Percentiles rank a stretch among this genome's conserved stretches.
phyloP scores from a whole-genome alignment of 2,888 invertebrate genomes.

The Anthophora plumipes region DNA sequence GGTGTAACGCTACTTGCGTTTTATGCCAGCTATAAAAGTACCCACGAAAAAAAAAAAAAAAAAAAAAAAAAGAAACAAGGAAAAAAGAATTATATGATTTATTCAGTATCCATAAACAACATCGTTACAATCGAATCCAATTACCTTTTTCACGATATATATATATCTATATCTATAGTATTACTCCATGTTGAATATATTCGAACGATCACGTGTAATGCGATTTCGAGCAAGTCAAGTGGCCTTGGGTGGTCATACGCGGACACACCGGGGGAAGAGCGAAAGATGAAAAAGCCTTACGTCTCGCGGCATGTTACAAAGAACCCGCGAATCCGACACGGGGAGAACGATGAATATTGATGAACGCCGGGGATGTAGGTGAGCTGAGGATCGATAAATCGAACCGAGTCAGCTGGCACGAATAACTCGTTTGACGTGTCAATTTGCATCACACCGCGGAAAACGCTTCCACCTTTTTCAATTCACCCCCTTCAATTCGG shows the following conservation, averaged over 20 bases:
- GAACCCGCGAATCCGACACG: neutral
- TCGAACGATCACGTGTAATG: no score
- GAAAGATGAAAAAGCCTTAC: neutral
- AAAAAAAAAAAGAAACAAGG: no score
- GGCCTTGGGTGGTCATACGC: neutral
- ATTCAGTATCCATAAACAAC: no score
- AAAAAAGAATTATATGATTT: no score
- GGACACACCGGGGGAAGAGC: no score
- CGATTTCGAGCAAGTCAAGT: neutral
- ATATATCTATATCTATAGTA: no score
- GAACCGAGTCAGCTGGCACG: constrained; percentile 17
- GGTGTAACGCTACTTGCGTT: no score
- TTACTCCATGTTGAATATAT: no score
- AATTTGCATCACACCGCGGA: constrained; percentile 23
- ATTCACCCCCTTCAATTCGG: neutral
- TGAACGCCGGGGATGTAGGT: constrained; percentile 1
- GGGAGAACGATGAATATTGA: constrained; percentile 37
- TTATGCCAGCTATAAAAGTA: no score
- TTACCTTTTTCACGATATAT: no score
- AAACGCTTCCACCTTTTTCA: neutral
- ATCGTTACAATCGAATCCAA: no score
- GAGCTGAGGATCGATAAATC: constrained; percentile 34
- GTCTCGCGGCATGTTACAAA: neutral
- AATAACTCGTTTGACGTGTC: constrained; percentile 18
- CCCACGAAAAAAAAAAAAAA: no score